phyloP scores from a whole-genome alignment of 1,140 invertebrate genomes.

The Chymomyza costata region DNA sequence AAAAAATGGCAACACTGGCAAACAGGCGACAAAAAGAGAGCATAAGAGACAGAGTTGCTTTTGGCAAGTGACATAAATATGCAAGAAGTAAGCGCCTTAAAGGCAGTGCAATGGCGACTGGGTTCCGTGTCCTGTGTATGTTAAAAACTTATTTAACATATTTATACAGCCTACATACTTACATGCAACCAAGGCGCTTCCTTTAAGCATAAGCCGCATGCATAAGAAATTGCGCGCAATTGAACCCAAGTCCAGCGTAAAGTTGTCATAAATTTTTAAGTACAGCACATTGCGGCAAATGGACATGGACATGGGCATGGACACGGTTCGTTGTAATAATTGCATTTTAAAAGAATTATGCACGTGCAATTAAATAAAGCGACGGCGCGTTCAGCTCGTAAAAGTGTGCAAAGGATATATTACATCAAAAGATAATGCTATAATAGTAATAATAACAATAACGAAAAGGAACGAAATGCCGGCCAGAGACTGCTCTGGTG shows the following conservation, averaged over 20 bases:
- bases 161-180: slow-evolving; percentile 22
- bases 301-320: too few relatives aligned
- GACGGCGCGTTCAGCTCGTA: slow-evolving; percentile 22
- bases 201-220: slow-evolving; percentile 46
- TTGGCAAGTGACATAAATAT: slow-evolving; percentile 63
- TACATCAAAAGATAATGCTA: slow-evolving; percentile 50
- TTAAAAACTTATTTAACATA: slow-evolving; percentile 68
- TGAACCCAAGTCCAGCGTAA: slow-evolving; percentile 32
- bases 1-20: slow-evolving; percentile 26
- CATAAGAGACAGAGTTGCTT: slow-evolving; percentile 21
- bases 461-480: too few relatives aligned
- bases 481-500: slow-evolving; percentile 12
- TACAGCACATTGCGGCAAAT: slow-evolving; percentile 29
- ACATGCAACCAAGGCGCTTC: slow-evolving; percentile 3
- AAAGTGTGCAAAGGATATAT: slow-evolving; percentile 40
- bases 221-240: slow-evolving; percentile 57
- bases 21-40: too few relatives aligned
- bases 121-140: too few relatives aligned
- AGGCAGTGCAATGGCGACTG: slow-evolving; percentile 16
- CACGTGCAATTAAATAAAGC: slow-evolving; percentile 69
- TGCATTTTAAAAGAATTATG: slow-evolving; percentile 71
- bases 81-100: slow-evolving; percentile 67
- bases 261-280: slow-evolving; percentile 57
- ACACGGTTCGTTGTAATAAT: slow-evolving; percentile 59
- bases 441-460: slow-evolving; percentile 60